These are phyloP conservation scores for Sardinella longiceps DNA, from an alignment of 2,797 vertebrate species.

Conservation along the genomic window DNA sequence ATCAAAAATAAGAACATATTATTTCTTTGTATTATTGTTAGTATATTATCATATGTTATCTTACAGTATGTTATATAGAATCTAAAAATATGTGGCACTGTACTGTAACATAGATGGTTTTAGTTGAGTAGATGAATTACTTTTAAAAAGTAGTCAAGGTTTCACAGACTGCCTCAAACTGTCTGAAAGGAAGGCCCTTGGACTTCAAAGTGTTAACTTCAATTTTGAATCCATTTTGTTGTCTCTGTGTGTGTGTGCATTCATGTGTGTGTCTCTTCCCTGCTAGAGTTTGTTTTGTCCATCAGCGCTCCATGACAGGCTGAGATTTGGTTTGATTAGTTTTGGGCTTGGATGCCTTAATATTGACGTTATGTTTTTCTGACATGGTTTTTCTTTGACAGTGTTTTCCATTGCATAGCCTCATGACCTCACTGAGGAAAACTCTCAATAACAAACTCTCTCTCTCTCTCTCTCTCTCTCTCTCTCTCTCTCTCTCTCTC, in stretches of 20 bases:
- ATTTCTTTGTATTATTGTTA: too few species aligned
- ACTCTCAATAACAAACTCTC: neutral
- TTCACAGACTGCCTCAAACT: too few species aligned
- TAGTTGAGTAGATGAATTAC: too few species aligned
- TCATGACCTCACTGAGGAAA: neutral
- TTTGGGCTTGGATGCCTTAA: neutral
- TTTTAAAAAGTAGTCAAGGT: too few species aligned
- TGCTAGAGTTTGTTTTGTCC: neutral
- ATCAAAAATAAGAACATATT: too few species aligned
- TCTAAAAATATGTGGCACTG: too few species aligned
- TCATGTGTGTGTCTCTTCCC: neutral
- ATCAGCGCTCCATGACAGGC: neutral
- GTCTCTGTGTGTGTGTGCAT: neutral
- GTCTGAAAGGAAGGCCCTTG: too few species aligned
- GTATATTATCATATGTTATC: too few species aligned
- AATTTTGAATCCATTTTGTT: too few species aligned
- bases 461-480: neutral
- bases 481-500: constrained; percentile 5
- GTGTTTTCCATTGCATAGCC: neutral
- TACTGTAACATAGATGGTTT: too few species aligned
- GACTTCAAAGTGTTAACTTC: too few species aligned
- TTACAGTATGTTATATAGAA: too few species aligned
- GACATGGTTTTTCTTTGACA: neutral
- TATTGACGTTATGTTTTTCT: neutral
- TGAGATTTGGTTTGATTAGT: neutral